These are phyloP conservation scores for Spodoptera litura DNA, from an alignment of 1,140 invertebrate species.

Conservation along the genomic window DNA sequence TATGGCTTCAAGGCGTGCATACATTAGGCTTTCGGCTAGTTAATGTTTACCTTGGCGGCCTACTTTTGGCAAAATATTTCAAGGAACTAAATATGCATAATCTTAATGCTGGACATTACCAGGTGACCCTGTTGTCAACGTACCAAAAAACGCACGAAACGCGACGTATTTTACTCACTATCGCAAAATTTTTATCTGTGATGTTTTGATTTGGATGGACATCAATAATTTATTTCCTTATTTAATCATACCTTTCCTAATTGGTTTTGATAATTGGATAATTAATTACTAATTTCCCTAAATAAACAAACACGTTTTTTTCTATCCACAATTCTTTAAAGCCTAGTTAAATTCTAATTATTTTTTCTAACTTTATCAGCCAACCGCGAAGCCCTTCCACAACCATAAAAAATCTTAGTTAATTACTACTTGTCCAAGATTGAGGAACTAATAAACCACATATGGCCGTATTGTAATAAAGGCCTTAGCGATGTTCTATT, in stretches of 20 bases:
- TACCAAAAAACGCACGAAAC: not conserved
- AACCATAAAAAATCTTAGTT: not conserved
- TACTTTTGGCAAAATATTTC: slow-evolving; percentile 46
- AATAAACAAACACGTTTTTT: too few species aligned
- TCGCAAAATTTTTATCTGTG: not conserved
- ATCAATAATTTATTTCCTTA: not conserved
- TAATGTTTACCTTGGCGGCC: slow-evolving; percentile 64
- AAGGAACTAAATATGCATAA: slow-evolving; percentile 33
- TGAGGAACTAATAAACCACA: slow-evolving; percentile 26
- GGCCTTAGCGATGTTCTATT: not conserved
- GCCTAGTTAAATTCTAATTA: too few species aligned
- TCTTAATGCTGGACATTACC: slow-evolving; percentile 1
- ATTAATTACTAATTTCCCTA: too few species aligned
- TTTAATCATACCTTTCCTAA: not conserved
- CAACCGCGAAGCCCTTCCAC: not conserved
- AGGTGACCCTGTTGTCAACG: not conserved
- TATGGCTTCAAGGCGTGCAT: slow-evolving; percentile 52
- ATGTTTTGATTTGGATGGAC: not conserved
- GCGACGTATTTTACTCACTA: not conserved
- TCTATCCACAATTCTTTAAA: too few species aligned
- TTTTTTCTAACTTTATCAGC: too few species aligned
- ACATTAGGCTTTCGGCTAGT: slow-evolving; percentile 61
- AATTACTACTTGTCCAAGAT: slow-evolving; percentile 34
- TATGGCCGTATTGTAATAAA: slow-evolving; percentile 2
- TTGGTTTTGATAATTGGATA: too few species aligned